Evolutionary conservation across 2,113 vertebrate species (phyloP), one percentile per base, ranked within the genome.

Genomic region (Nipponia nippon): DNA sequence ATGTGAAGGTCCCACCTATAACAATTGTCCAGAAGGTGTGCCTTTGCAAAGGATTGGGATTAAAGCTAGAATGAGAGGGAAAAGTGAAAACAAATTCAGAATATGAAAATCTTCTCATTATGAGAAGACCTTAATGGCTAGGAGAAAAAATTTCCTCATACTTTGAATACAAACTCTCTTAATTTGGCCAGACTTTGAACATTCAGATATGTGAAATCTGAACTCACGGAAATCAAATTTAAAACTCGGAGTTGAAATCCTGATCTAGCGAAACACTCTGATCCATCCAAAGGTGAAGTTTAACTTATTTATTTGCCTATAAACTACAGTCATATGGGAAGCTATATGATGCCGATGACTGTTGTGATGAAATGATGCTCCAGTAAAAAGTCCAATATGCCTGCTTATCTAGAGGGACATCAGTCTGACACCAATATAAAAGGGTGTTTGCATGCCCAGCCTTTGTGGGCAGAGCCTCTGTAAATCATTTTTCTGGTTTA

Each of bases 21-120:
- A 98, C 29, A 82, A 99, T 97, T 0, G 99, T 99, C 99, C 99
- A 99, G 97, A 99, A 99, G 4, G 99, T 99, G 91, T 99, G 98
- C 89, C 99, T 98, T 95, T 98, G 99, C 93, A 99, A 95, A 90
- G 99, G 99, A 89, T 98, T 99, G 12, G 98, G 98, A 95, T 99
- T 94, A 97, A 99, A 99, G 93, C 99, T 99, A 92, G 34, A 89
- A 82, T 3, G 18, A 94, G 70, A 97, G 56, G 61, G 66, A 92
- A 49, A 94, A 81, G 72, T 93, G 27, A 72, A 92, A 96, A 93
- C 3, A 89, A 91, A 66, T 30, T 85, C 75, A 93, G 56, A 85
- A 81, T 52, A 71, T 13, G 9, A 47, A 66, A 71, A 36, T 44
- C 7, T 67, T 87, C 11, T 86, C 38, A n/a, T 70, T 55, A 67